These are phyloP conservation scores for Notocelia uddmanniana DNA, from an alignment of 2,888 invertebrate species.

Conservation along the genomic window DNA sequence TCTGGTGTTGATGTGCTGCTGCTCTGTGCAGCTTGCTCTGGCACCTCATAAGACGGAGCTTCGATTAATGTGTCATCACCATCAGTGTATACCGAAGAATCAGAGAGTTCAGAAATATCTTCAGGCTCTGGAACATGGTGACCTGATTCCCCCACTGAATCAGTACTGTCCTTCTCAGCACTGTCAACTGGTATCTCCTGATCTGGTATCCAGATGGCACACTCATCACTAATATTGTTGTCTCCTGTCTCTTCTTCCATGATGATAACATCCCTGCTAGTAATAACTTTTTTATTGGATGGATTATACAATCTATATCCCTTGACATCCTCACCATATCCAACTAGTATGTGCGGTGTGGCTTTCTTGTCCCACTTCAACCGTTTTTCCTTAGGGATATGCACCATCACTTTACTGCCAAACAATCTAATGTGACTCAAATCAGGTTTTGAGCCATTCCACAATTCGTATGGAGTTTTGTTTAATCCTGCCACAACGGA, in stretches of 20 bases:
- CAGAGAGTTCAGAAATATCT: no score
- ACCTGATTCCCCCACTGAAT: no score
- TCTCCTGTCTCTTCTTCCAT: constrained; percentile 33
- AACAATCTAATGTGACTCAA: constrained; percentile 31
- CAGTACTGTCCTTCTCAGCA: no score
- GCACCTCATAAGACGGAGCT: neutral
- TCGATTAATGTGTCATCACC: neutral
- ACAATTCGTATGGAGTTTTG: constrained; percentile 46
- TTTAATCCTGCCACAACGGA: constrained; percentile 41
- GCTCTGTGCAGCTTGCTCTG: neutral
- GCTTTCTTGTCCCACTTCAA: constrained; percentile 43
- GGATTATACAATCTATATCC: constrained; percentile 47
- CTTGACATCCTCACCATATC: constrained; percentile 38
- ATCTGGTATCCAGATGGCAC: neutral
- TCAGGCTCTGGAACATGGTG: no score
- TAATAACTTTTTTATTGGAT: constrained; percentile 43
- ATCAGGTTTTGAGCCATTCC: constrained; percentile 24
- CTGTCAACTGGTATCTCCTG: no score
- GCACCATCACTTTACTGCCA: constrained; percentile 34
- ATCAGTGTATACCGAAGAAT: no score
- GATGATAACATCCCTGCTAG: constrained; percentile 49
- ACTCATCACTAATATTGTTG: neutral
- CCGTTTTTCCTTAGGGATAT: constrained; percentile 36
- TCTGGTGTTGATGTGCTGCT: neutral
- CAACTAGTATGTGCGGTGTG: constrained; percentile 32